phyloP scores from a whole-genome alignment of 2,113 vertebrate genomes.

The Protobothrops flavoviridis region DNA sequence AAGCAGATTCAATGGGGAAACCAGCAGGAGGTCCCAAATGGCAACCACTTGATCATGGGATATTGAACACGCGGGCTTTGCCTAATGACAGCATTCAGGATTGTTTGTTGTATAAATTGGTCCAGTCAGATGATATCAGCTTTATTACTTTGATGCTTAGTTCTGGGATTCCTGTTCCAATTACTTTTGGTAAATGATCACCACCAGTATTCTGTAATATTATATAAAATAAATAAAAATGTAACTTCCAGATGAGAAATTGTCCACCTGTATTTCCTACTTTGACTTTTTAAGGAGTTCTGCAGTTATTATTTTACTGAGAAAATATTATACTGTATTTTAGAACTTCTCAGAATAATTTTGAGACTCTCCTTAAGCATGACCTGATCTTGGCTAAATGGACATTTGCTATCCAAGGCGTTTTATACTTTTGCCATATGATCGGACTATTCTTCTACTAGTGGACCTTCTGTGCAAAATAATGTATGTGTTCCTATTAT shows the following conservation, averaged over 20 bases:
- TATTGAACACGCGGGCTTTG: background rate
- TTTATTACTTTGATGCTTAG: background rate
- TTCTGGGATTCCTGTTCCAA: background rate
- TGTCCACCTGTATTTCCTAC: background rate
- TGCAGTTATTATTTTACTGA: background rate
- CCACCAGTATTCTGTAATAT: background rate
- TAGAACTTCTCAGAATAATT: background rate
- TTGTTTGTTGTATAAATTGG: background rate
- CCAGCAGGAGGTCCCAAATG: background rate
- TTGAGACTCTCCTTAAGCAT: background rate
- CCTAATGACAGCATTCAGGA: background rate
- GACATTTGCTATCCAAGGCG: background rate
- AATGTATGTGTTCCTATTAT: background rate
- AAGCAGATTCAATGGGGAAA: background rate
- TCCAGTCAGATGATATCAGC: background rate
- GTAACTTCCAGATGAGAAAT: background rate
- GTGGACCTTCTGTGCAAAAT: background rate
- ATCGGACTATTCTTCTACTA: background rate
- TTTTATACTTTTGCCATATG: background rate
- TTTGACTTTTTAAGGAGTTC: background rate
- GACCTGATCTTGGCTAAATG: background rate
- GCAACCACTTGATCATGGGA: background rate
- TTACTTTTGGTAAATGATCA: background rate
- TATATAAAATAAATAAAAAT: background rate
- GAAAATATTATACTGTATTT: background rate